Evolutionary conservation across 1,140 invertebrate genomes (phyloP).

Genomic region (Drosophila watanabei): DNA sequence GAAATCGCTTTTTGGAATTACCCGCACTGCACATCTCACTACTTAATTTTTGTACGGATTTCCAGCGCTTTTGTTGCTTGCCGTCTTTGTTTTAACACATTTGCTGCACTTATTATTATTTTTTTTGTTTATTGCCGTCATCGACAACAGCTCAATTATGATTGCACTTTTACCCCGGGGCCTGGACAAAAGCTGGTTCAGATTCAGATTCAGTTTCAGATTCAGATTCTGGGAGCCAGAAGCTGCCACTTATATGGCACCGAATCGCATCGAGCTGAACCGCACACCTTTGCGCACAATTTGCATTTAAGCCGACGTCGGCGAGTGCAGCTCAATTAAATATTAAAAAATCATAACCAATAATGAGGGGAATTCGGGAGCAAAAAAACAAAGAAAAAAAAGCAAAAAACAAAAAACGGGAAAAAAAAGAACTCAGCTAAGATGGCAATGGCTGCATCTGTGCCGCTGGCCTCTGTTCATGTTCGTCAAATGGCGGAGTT

Average conservation of each 20-base stretch:
- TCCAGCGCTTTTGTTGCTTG: conserved; percentile 27
- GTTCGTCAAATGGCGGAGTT: conserved; percentile 30
- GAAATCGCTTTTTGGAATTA: conserved; percentile 13
- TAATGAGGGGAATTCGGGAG: conserved; percentile 34
- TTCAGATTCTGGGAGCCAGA: background rate
- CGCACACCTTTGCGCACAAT: conserved; percentile 75
- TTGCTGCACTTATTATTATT: conserved; percentile 38
- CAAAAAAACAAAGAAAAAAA: conserved; percentile 8
- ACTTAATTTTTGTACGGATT: conserved; percentile 1
- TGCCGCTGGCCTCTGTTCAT: conserved; percentile 30
- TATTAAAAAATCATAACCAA: conserved; percentile 81
- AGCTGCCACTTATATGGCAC: conserved; percentile 8
- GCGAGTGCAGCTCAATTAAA: conserved; percentile 76
- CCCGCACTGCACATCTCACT: background rate
- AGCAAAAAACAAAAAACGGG: background rate
- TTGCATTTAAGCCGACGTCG: conserved; percentile 68
- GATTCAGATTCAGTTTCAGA: background rate
- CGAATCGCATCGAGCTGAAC: conserved; percentile 40
- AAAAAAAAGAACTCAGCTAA: conserved; percentile 38
- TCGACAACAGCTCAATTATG: conserved; percentile 46
- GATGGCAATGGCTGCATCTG: conserved; percentile 48
- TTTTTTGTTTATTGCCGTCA: conserved; percentile 24
- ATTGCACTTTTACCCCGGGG: conserved; percentile 41
- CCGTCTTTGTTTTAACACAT: conserved; percentile 32
- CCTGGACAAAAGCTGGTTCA: conserved; percentile 18